Evolutionary conservation across 1,140 invertebrate species (phyloP), one percentile per base, ranked within the genome.

Genomic region (Euborellia annulipes): DNA sequence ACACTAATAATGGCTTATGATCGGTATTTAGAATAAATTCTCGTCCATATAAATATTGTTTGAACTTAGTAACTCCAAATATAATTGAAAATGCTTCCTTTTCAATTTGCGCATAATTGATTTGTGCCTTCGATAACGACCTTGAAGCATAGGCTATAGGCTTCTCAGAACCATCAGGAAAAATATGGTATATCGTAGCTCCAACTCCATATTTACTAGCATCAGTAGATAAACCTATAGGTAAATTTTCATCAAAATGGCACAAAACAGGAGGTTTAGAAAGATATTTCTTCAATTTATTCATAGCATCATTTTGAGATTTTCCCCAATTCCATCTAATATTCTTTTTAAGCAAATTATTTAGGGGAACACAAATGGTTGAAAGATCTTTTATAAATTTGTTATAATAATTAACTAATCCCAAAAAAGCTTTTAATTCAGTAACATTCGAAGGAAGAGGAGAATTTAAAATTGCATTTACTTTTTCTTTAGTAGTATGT

Each of bases 81-180:
- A 72, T 47, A 13, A 75, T 63, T 3, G 62, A 61, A 13, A 69
- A 51, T 8, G 63, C 66, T 58, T 78, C 70, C 51, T 63, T 69
- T 22, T 77, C 67, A 20, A 70, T 64, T 47, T 67, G 63, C 3
- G 61, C 48, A 41, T 73, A 70, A 44, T 64, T 70, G 50, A 57
- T 51, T 51, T 73, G 62, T 3, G 63, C 51, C 20, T 52, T 32
- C 13, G 53, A 56, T 23, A 73, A 52, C 1, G 59, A 56, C 37
- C 62, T 50, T 11, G 68, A 71, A 8, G 58, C 63, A 56, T 55
- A 69, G 3, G 59, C 56, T 39, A 73, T 62, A 16, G 63, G 62
- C 46, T 45, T 41, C 48, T 67, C 61, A 2, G 42, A 38, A 14
- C 52, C 57, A 39, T 54, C 47, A 0, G 55, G 53, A 46, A 61